Conservation (phyloP, 2,888 invertebrate genomes). For the Helleia helle region DNA sequence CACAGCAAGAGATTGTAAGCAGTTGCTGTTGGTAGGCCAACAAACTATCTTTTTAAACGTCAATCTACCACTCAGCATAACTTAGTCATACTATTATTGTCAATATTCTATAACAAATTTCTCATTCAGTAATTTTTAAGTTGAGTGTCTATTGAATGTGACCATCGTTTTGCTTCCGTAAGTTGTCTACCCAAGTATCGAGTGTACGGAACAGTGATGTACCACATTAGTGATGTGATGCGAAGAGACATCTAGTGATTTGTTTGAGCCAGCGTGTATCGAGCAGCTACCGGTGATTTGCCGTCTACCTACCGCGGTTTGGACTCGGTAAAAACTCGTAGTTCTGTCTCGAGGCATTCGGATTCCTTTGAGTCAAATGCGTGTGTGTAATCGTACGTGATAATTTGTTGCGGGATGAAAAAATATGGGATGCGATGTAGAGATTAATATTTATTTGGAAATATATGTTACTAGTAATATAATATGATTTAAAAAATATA, state of each 20-base stretch:
- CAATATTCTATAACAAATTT: no score
- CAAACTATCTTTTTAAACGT: no score
- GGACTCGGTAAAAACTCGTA: slow-evolving; percentile 50
- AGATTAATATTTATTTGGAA: slow-evolving; percentile 1
- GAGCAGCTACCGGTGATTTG: slow-evolving; percentile 71
- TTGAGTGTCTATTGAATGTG: no score
- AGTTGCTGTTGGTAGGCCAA: no score
- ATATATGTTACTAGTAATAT: background rate
- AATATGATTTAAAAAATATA: no score
- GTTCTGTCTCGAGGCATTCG: slow-evolving; percentile 52
- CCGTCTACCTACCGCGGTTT: slow-evolving; percentile 68
- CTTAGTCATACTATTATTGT: no score
- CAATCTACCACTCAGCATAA: no score
- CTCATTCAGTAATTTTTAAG: no score
- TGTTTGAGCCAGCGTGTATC: slow-evolving; percentile 69
- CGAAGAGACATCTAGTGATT: slow-evolving; percentile 67
- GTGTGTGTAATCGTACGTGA: slow-evolving; percentile 67
- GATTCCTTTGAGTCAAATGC: slow-evolving; percentile 68
- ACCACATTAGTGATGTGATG: slow-evolving; percentile 46
- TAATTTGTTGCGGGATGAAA: slow-evolving; percentile 42
- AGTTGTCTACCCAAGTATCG: no score
- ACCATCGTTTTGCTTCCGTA: no score
- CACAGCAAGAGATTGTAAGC: no score
- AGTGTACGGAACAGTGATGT: no score
- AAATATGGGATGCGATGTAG: slow-evolving; percentile 9